A percentile compares a stretch with the other conserved stretches of the same genome.
Evolutionary conservation across 2,888 invertebrate genomes (phyloP).

Genomic region (Tinea semifulvella): DNA sequence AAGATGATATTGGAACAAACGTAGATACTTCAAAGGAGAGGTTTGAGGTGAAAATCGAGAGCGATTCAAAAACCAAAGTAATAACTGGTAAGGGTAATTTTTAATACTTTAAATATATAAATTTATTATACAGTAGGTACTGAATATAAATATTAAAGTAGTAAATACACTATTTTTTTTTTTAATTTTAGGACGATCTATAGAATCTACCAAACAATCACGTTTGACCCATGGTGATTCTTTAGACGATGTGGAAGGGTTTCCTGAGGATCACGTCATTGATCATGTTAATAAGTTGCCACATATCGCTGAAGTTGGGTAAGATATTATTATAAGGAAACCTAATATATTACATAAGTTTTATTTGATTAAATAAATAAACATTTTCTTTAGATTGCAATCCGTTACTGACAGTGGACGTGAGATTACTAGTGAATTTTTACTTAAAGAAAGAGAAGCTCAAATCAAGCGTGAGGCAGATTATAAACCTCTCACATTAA

Average conservation of each 20-base stretch:
- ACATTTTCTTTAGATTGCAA: conserved; percentile 27
- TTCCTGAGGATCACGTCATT: conserved; percentile 56
- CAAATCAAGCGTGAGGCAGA: conserved; percentile 41
- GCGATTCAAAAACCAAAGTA: conserved; percentile 27
- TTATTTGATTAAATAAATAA: background rate
- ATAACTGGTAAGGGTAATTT: background rate
- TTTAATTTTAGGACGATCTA: conserved; percentile 1
- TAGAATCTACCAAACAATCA: conserved; percentile 29
- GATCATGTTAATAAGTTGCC: conserved; percentile 57
- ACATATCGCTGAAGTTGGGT: conserved; percentile 59
- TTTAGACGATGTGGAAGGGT: conserved; percentile 61
- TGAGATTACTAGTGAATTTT: conserved; percentile 38
- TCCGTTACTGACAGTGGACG: conserved; percentile 29
- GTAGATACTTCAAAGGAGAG: conserved; percentile 42
- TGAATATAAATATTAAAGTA: background rate
- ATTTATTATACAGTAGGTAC: background rate
- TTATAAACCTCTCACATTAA: conserved; percentile 14
- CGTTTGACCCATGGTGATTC: conserved; percentile 57
- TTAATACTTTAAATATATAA: background rate
- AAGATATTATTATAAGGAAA: conserved; percentile 19
- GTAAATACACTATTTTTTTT: no score
- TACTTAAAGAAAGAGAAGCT: conserved; percentile 45
- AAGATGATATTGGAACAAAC: conserved; percentile 57
- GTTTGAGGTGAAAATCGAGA: conserved; percentile 35
- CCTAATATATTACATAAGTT: background rate